Evolutionary conservation across 2,888 invertebrate species (phyloP).

Genomic region (Latheticus oryzae): DNA sequence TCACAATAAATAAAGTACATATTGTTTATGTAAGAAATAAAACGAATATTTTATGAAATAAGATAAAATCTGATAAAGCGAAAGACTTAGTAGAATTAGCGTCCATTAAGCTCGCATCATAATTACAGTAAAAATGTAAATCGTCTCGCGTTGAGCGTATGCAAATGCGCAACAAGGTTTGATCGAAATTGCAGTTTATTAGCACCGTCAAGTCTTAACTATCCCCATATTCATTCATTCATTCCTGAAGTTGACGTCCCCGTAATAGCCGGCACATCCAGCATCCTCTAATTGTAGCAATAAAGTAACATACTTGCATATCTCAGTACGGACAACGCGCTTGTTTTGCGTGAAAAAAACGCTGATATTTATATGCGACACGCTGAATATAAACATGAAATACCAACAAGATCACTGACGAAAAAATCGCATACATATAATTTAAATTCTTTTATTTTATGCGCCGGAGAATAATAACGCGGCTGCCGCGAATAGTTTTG

Average conservation of each 20-base stretch:
- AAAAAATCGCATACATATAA: constrained; percentile 65
- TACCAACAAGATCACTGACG: constrained; percentile 63
- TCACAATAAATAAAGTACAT: too few relatives aligned
- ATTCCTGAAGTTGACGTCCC: constrained; percentile 32
- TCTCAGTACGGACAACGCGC: constrained; percentile 52
- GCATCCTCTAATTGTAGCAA: constrained; percentile 61
- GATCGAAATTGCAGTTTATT: constrained; percentile 38
- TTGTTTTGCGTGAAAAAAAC: constrained; percentile 50
- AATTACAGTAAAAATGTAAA: constrained; percentile 32
- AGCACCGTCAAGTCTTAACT: constrained; percentile 31
- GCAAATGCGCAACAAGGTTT: constrained; percentile 29
- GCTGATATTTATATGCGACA: constrained; percentile 64
- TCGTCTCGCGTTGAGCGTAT: constrained; percentile 21
- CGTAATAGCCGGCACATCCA: constrained; percentile 44
- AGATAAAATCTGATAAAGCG: too few relatives aligned
- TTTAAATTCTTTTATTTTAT: constrained; percentile 66
- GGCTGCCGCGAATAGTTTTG: constrained; percentile 65
- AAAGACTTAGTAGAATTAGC: too few relatives aligned
- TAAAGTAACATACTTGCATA: constrained; percentile 59
- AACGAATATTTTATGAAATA: too few relatives aligned
- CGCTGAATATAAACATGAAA: constrained; percentile 66
- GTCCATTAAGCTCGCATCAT: constrained; percentile 13
- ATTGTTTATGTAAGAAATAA: too few relatives aligned
- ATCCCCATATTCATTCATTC: constrained; percentile 36
- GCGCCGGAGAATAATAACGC: constrained; percentile 63